Evolutionary conservation across 1,140 invertebrate genomes (phyloP).

Genomic region (Helicoverpa armigera): DNA sequence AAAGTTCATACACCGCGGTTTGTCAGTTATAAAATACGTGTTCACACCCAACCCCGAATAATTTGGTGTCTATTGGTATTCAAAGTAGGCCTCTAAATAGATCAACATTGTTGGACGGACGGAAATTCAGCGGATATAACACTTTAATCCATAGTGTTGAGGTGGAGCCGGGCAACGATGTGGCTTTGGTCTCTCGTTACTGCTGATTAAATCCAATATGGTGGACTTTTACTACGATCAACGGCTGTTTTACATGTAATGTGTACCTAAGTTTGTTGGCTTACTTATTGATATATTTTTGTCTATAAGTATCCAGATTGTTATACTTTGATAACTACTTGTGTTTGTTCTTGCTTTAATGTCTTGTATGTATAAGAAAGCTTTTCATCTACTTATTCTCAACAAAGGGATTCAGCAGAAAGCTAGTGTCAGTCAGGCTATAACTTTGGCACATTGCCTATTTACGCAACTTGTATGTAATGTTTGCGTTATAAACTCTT

Average conservation of each 20-base stretch:
- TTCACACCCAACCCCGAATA: background rate
- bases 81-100: background rate
- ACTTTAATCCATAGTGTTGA: slow-evolving; percentile 23
- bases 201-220: slow-evolving; percentile 29
- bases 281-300: background rate
- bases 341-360: too few relatives aligned
- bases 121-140: slow-evolving; percentile 17
- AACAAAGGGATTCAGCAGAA: too few relatives aligned
- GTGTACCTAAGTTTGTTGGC: background rate
- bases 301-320: background rate
- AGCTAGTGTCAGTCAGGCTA: too few relatives aligned
- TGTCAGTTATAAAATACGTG: background rate
- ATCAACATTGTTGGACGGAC: slow-evolving; percentile 2
- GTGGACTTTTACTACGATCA: slow-evolving; percentile 6
- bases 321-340: too few relatives aligned
- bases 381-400: too few relatives aligned
- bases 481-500: too few relatives aligned
- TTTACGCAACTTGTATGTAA: too few relatives aligned
- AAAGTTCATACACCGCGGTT: too few relatives aligned
- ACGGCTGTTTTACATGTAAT: background rate
- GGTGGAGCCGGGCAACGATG: slow-evolving; percentile 12
- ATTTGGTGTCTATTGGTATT: slow-evolving; percentile 16
- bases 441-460: too few relatives aligned
- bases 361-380: too few relatives aligned
- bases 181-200: slow-evolving; percentile 18